These are phyloP conservation scores for Henricia sp. DNA, from an alignment of 53 echinoderm and acorn worm genomes.

Conservation along the genomic window DNA sequence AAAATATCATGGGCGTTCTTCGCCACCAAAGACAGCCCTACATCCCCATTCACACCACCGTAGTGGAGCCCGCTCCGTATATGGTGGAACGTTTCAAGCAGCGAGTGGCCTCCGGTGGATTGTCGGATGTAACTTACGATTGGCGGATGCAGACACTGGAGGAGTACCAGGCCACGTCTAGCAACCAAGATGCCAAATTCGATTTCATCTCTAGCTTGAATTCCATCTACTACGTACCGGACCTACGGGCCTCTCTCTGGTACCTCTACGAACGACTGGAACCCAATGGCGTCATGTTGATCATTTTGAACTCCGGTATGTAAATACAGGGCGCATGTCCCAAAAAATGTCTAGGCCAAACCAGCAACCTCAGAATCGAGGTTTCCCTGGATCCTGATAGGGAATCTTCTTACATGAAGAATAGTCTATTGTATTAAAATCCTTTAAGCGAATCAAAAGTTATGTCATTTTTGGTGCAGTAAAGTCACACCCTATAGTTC, in stretches of 20 bases:
- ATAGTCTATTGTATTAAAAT: background rate
- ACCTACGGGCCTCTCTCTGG: constrained; percentile 7
- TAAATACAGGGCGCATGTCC: background rate
- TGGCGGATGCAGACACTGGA: constrained; percentile 42
- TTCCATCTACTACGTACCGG: constrained; percentile 39
- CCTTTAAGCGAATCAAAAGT: background rate
- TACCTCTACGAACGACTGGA: constrained; percentile 36
- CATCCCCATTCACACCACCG: background rate
- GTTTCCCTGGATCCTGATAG: background rate
- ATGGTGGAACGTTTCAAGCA: constrained; percentile 13
- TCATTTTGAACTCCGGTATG: constrained; percentile 34
- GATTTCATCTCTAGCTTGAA: constrained; percentile 26
- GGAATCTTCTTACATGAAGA: background rate
- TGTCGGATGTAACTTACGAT: background rate
- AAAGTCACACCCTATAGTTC: no score
- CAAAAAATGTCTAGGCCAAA: background rate
- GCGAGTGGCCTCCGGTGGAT: constrained; percentile 12
- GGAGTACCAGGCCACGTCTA: background rate
- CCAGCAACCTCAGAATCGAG: no score
- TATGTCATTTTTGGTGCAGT: no score
- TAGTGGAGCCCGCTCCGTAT: constrained; percentile 35
- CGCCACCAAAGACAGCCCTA: background rate
- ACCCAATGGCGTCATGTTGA: constrained; percentile 42
- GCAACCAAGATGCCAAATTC: constrained; percentile 19
- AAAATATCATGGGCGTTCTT: background rate